Base-by-base conservation (phyloP, 2,797 vertebrate species). In the Thamnophis elegans region DNA sequence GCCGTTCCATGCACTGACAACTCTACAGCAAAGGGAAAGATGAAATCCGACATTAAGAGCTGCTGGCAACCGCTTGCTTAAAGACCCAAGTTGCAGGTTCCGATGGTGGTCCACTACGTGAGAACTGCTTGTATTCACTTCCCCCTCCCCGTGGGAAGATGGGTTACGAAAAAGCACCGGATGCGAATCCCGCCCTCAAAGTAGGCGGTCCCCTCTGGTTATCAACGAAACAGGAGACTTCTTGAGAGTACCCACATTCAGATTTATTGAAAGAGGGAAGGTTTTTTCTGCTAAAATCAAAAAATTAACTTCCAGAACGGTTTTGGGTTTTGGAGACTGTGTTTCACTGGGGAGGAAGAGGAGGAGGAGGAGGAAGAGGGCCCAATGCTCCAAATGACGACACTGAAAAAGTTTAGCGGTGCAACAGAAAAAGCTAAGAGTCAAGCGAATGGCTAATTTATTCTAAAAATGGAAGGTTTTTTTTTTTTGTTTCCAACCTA, bases 371-470 rank as follows among this genome's bases (percentile, higher is more conserved):
- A 78, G 55, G 55, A 93, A 51, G 55, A 47, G 4, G 82, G 68
- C 68, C 53, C 16, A 85, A 88, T 65, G 93, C 68, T 65, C 88
- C n/a, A 47, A 78, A 85, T 36, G n/a, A 90, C 59, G 22, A 93
- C 85, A 93, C 89, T 73, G 73, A 92, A 55, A 58, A 93, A 93
- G 91, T 73, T 73, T 60, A 94, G 89, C n/a, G 54, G 89, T 92
- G 89, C 91, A 92, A 91, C 87, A 91, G 89, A 91, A 96, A 92
- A 86, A 94, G 62, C 90, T 95, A 54, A 16, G 94, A 96, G 95
- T 96, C 95, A 94, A 95, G 96, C 95, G 95, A 96, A 96, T 93
- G 95, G 93, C 95, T 94, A 95, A 95, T 96, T 96, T 97, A 97
- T 97, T 96, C 96, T 97, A 95, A 96, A 96, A 96, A 93, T 93